Conservation (phyloP, 2,888 invertebrate species). For the Cryptophagus acutangulus region DNA sequence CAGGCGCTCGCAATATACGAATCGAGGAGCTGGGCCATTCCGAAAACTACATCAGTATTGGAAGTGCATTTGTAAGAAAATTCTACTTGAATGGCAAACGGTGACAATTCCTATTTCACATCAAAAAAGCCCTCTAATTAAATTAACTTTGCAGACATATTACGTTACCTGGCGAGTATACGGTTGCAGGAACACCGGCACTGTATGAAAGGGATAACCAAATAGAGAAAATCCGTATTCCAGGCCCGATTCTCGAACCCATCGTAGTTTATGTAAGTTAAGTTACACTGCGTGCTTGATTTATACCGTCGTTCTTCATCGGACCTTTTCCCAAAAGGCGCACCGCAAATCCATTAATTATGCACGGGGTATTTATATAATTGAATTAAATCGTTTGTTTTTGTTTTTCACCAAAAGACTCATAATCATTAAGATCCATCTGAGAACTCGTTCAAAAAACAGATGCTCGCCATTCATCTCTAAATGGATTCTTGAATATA, state of each 20-base stretch:
- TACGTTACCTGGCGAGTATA: slow-evolving; percentile 73
- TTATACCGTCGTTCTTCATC: slow-evolving; percentile 22
- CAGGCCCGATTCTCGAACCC: slow-evolving; percentile 76
- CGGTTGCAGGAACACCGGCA: slow-evolving; percentile 72
- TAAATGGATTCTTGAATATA: too few relatives aligned
- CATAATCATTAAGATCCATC: neutral
- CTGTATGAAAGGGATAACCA: slow-evolving; percentile 70
- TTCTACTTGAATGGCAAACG: slow-evolving; percentile 76
- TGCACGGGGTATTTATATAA: slow-evolving; percentile 18
- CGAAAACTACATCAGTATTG: slow-evolving; percentile 75
- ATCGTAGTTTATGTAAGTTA: slow-evolving; percentile 73
- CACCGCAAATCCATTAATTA: slow-evolving; percentile 22
- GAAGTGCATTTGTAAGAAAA: slow-evolving; percentile 61
- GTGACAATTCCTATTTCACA: slow-evolving; percentile 46
- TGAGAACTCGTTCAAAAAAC: too few relatives aligned
- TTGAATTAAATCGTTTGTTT: slow-evolving; percentile 20
- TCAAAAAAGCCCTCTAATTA: neutral
- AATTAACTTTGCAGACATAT: slow-evolving; percentile 53
- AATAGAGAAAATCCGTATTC: slow-evolving; percentile 74
- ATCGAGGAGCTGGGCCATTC: slow-evolving; percentile 72
- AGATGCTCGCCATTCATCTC: too few relatives aligned
- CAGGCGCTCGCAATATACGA: slow-evolving; percentile 72
- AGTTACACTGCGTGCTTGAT: slow-evolving; percentile 19
- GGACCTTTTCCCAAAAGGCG: slow-evolving; percentile 16
- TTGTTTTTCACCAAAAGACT: slow-evolving; percentile 8